These are phyloP conservation scores for Peromyscus eremicus DNA, from an alignment of 2,797 vertebrate genomes.

Conservation along the genomic window DNA sequence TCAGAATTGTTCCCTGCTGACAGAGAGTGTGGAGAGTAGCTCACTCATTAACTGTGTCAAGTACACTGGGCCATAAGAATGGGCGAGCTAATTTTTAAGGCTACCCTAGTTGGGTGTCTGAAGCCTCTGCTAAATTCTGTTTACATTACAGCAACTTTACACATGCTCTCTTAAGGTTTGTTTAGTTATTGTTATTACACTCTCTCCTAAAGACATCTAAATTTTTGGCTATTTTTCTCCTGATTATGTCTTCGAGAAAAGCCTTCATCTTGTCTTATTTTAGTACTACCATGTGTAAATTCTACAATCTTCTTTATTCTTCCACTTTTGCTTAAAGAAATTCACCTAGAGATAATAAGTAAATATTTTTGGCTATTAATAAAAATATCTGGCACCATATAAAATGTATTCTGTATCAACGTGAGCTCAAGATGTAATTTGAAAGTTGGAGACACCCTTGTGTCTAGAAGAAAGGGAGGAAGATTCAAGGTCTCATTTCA, in stretches of 20 bases:
- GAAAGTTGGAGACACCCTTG: neutral
- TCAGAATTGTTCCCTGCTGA: neutral
- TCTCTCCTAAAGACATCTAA: neutral
- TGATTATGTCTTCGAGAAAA: neutral
- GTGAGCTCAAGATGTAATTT: neutral
- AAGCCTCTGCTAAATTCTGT: neutral
- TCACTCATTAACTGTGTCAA: neutral
- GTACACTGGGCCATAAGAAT: neutral
- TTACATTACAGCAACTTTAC: neutral
- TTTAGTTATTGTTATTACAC: neutral
- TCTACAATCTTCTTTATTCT: neutral
- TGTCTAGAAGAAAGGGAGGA: neutral
- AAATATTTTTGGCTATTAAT: neutral
- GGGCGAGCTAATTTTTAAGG: neutral
- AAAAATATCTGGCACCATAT: neutral
- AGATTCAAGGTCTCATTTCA: neutral
- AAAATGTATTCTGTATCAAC: neutral
- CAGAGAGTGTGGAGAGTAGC: too few relatives aligned
- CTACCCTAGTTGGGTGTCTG: neutral
- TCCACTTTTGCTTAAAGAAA: neutral
- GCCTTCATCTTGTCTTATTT: neutral
- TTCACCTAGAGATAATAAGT: too few relatives aligned
- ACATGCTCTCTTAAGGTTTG: neutral
- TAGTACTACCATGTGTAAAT: neutral
- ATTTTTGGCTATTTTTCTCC: neutral